Conservation (phyloP, 1,140 invertebrate genomes). For the Drosophila mauritiana region DNA sequence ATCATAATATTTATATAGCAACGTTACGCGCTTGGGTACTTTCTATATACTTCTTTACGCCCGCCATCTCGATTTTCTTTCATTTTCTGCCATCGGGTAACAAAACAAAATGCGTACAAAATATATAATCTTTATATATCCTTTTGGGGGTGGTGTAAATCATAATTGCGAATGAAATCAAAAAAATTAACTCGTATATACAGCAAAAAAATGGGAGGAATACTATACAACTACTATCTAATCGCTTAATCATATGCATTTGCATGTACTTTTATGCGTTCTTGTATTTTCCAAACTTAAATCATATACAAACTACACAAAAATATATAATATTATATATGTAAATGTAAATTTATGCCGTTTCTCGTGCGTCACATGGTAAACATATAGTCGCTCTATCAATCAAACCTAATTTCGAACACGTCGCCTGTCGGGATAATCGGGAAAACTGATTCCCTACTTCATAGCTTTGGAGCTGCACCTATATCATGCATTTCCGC, state of each 20-base stretch:
- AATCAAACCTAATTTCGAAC: constrained; percentile 9
- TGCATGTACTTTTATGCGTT: constrained; percentile 19
- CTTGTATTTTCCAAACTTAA: constrained; percentile 6
- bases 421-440: constrained; percentile 22
- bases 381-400: constrained; percentile 6
- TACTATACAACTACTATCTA: constrained; percentile 64
- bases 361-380: constrained; percentile 9
- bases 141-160: constrained; percentile 19
- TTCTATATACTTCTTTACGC: constrained; percentile 35
- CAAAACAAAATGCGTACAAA: constrained; percentile 71
- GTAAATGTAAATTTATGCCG: constrained; percentile 32
- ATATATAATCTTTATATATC: constrained; percentile 41
- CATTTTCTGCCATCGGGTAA: constrained; percentile 54
- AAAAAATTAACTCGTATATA: constrained; percentile 68
- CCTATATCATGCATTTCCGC: constrained; percentile 5
- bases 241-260: constrained; percentile 56
- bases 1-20: constrained; percentile 79
- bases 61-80: background rate
- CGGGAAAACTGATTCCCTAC: constrained; percentile 10
- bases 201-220: constrained; percentile 48
- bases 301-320: constrained; percentile 57
- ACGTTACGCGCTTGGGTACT: constrained; percentile 72
- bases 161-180: constrained; percentile 45
- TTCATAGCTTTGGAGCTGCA: constrained; percentile 5
- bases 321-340: constrained; percentile 36